Conservation (phyloP, 23 tunicate genomes). For the Ascidia mentula region DNA sequence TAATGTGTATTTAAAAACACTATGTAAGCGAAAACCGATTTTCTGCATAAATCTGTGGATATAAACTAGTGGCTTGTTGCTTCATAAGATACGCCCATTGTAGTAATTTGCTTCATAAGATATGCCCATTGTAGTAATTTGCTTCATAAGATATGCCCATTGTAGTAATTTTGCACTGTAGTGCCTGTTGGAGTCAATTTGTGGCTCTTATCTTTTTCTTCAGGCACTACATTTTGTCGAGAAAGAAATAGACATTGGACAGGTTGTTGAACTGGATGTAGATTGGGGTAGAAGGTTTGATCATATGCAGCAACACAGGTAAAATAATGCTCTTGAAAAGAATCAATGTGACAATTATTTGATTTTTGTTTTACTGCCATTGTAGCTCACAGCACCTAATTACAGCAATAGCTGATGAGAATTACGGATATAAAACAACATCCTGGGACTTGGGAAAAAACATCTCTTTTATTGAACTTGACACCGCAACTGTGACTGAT, state of each 20-base stretch:
- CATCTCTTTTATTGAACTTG: conserved; percentile 79
- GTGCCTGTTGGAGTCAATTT: too few species aligned
- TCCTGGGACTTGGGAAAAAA: conserved; percentile 92
- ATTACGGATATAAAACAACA: conserved; percentile 78
- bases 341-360: background rate
- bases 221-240: conserved; percentile 82
- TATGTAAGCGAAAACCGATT: too few species aligned
- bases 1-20: too few species aligned
- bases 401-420: conserved; percentile 78
- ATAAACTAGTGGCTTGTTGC: too few species aligned
- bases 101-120: too few species aligned
- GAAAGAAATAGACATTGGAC: conserved; percentile 42
- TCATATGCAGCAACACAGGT: conserved; percentile 97
- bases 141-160: background rate
- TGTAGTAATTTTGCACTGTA: background rate
- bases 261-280: conserved; percentile 30
- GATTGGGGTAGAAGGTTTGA: conserved; percentile 91
- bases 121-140: too few species aligned
- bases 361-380: background rate
- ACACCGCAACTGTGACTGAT: conserved; percentile 33
- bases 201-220: background rate
- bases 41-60: too few species aligned
- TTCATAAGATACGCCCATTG: too few species aligned
- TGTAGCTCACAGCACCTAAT: conserved; percentile 86
- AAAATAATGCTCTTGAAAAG: background rate